phyloP scores from a whole-genome alignment of 92 coral and sea anemone species.

The Epizoanthus rinbou region DNA sequence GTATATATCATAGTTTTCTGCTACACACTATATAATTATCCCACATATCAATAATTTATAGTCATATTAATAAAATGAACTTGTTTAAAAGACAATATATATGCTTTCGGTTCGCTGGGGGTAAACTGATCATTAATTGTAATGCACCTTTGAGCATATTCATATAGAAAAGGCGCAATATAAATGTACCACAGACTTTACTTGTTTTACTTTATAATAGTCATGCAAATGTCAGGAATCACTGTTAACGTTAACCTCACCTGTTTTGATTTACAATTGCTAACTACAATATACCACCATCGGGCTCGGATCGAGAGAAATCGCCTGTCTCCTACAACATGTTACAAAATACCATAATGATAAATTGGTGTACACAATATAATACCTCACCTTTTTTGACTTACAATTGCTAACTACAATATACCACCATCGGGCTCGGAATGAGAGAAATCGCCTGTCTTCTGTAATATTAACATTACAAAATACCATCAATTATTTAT shows the following conservation, averaged over 20 bases:
- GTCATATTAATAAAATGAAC: no score
- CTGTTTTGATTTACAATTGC: slow-evolving; percentile 84
- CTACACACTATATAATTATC: no score
- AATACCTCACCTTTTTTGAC: slow-evolving; percentile 61
- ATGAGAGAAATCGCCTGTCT: slow-evolving; percentile 79
- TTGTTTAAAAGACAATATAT: no score
- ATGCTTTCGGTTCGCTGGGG: no score
- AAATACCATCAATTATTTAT: neutral
- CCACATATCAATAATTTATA: no score
- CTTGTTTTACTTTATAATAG: no score
- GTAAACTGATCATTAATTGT: no score
- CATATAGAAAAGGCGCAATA: no score
- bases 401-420: slow-evolving; percentile 90
- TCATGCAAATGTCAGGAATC: no score
- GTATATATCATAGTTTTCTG: no score
- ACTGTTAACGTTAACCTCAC: slow-evolving; percentile 41
- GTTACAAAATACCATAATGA: neutral
- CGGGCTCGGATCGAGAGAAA: slow-evolving; percentile 88
- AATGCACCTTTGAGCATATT: no score
- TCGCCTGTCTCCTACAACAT: slow-evolving; percentile 74
- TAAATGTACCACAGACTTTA: no score
- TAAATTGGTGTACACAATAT: neutral
- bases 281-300: slow-evolving; percentile 96
- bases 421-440: slow-evolving; percentile 98
- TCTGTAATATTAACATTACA: slow-evolving; percentile 53